Conservation (phyloP, 2,797 vertebrate species). For the Paratrypauchen microcephalus region DNA sequence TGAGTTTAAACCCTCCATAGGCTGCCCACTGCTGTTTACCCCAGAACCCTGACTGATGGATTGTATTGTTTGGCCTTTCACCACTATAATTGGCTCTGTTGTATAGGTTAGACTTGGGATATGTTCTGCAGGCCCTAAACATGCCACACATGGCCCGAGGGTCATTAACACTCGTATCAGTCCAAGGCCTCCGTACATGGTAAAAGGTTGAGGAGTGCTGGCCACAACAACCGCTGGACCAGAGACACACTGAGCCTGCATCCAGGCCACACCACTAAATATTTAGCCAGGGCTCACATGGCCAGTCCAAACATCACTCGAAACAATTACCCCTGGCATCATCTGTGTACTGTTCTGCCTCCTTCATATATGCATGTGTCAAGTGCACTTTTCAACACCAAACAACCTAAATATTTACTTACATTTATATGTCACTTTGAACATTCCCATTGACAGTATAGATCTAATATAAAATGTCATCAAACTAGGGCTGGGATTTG, state of each 20-base stretch:
- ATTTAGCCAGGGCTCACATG: conserved; percentile 76
- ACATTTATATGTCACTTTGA: conserved; percentile 33
- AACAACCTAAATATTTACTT: conserved; percentile 17
- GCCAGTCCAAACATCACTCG: conserved; percentile 77
- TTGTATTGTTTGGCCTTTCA: conserved; percentile 82
- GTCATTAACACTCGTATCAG: conserved; percentile 82
- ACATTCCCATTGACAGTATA: background rate
- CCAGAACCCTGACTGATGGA: conserved; percentile 78
- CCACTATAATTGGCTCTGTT: conserved; percentile 78
- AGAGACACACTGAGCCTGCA: conserved; percentile 60
- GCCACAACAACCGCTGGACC: conserved; percentile 57
- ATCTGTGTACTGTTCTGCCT: conserved; percentile 68
- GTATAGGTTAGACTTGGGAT: conserved; percentile 82
- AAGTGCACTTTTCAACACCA: conserved; percentile 29
- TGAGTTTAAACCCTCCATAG: conserved; percentile 71
- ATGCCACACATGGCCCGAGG: conserved; percentile 78
- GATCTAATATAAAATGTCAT: background rate
- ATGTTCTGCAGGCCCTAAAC: conserved; percentile 84
- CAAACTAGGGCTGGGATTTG: background rate
- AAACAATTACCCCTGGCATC: conserved; percentile 76
- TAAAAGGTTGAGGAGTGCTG: conserved; percentile 77
- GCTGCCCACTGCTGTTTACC: conserved; percentile 75
- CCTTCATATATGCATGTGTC: conserved; percentile 50
- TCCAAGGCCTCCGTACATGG: conserved; percentile 77
- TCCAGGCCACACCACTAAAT: conserved; percentile 72